A percentile compares a stretch with the other conserved stretches of the same genome.
Conservation (phyloP, 2,888 invertebrate species). For the Trypoxylon attenuatum region DNA sequence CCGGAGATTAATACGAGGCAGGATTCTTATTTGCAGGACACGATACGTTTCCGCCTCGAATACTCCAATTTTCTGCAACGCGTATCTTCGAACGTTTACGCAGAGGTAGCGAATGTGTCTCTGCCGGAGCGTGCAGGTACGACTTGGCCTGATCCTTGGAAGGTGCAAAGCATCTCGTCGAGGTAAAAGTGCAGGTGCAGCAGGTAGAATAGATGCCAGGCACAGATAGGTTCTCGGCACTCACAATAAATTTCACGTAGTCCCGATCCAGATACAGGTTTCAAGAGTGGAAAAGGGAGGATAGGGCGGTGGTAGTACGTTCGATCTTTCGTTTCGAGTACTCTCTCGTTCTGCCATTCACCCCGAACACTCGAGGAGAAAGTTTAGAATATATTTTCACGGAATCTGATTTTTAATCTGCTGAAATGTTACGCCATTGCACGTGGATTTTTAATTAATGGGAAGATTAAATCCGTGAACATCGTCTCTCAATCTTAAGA, state of each 20-base stretch:
- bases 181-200: constrained; percentile 48
- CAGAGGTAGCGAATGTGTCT: no score
- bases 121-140: no score
- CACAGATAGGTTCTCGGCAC: constrained; percentile 36
- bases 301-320: background rate
- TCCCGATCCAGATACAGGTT: constrained; percentile 38
- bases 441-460: background rate
- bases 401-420: background rate
- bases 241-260: constrained; percentile 45
- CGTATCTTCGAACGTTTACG: no score
- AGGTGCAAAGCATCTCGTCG: constrained; percentile 31
- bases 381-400: constrained; percentile 14
- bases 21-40: no score
- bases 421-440: background rate
- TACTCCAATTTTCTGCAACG: no score
- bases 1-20: no score
- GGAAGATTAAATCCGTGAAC: no score
- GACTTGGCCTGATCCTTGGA: constrained; percentile 24
- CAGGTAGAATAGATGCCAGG: constrained; percentile 43
- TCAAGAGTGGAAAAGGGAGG: background rate
- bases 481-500: no score
- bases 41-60: no score
- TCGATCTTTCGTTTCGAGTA: constrained; percentile 15
- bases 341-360: constrained; percentile 43
- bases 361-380: constrained; percentile 19